Percentiles rank a stretch among this genome's conserved stretches.
phyloP scores from a whole-genome alignment of 2,797 vertebrate genomes.

The Microtus agrestis region DNA sequence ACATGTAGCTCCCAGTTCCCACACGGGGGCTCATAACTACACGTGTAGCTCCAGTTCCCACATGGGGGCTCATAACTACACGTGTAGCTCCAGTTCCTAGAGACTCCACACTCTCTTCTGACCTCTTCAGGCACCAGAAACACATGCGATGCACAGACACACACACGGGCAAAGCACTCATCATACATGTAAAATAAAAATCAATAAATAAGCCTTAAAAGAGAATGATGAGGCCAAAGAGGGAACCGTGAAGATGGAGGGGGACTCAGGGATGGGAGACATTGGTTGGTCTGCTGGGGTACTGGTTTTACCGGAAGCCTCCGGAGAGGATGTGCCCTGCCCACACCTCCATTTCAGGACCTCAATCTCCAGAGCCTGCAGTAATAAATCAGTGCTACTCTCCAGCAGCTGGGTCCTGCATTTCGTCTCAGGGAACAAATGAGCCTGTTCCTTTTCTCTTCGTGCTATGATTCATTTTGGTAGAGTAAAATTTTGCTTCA shows the following conservation, averaged over 20 bases:
- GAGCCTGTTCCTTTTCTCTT: not conserved
- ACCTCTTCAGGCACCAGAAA: not conserved
- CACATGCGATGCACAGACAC: not conserved
- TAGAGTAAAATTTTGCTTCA: not conserved
- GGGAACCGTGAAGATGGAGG: rapidly evolving
- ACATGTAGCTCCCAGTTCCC: not conserved
- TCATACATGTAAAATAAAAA: not conserved
- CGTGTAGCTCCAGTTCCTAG: not conserved
- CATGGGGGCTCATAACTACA: not conserved
- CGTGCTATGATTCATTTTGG: no score
- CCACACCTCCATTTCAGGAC: not conserved
- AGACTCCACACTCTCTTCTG: not conserved
- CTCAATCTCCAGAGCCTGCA: not conserved
- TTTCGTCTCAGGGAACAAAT: not conserved
- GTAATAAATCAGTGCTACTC: rapidly evolving
- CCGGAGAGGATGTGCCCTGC: no score
- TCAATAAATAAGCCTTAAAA: not conserved
- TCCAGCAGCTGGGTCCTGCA: not conserved
- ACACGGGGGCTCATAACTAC: no score
- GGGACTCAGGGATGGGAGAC: not conserved
- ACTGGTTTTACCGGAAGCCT: not conserved
- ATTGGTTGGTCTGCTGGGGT: not conserved
- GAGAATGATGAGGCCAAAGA: not conserved
- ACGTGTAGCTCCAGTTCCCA: not conserved
- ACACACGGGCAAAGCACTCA: not conserved